These are phyloP conservation scores for Camelus dromedarius DNA, from an alignment of 2,113 vertebrate genomes.

Conservation along the genomic window DNA sequence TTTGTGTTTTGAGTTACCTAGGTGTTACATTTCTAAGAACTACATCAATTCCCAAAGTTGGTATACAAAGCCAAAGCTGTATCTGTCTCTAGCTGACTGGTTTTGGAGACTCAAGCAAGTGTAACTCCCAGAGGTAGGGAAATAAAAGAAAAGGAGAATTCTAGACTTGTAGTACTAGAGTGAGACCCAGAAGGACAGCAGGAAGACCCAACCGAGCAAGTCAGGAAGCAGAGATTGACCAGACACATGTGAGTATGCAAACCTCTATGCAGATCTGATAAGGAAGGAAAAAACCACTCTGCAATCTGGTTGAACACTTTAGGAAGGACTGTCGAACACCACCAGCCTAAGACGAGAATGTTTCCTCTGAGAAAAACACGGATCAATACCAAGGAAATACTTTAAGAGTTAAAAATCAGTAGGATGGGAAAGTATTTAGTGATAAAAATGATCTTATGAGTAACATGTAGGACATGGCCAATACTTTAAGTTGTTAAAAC, in stretches of 20 bases:
- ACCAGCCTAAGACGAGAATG: not conserved
- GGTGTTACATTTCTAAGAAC: constrained; percentile 68
- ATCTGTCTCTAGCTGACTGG: not conserved
- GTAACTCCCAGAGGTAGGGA: not conserved
- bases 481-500: not conserved
- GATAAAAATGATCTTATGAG: not conserved
- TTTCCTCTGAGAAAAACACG: not conserved
- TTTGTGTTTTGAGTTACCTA: not conserved
- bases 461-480: not conserved
- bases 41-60: constrained; percentile 60
- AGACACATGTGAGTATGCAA: not conserved
- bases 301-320: not conserved
- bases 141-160: not conserved
- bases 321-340: not conserved
- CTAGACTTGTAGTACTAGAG: not conserved
- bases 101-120: not conserved
- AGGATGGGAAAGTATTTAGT: not conserved
- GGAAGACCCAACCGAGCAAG: not conserved
- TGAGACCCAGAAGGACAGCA: not conserved
- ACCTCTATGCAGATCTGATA: not conserved
- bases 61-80: not conserved
- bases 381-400: not conserved
- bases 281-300: not conserved
- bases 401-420: not conserved
- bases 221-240: not conserved